A percentile compares a stretch with the other conserved stretches of the same genome.
These are phyloP conservation scores for Nothoprocta pentlandii DNA, from an alignment of 2,113 vertebrate species.

Conservation along the genomic window DNA sequence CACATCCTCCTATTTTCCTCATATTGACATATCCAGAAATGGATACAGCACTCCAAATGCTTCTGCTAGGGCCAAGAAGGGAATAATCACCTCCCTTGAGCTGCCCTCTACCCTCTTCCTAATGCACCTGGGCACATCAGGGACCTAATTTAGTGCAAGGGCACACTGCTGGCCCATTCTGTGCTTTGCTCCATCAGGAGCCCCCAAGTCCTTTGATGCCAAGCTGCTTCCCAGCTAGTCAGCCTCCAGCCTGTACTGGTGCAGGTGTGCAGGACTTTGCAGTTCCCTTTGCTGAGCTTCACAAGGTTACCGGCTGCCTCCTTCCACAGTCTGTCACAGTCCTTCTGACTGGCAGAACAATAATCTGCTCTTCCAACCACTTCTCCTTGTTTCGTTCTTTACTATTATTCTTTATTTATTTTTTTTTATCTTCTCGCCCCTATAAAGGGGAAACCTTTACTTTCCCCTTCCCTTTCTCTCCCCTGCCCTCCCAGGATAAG, in stretches of 20 bases:
- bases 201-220: neutral
- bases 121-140: neutral
- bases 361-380: neutral
- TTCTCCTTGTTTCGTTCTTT: neutral
- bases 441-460: too few species aligned
- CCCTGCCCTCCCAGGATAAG: neutral
- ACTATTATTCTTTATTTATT: too few species aligned
- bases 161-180: neutral
- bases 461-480: neutral
- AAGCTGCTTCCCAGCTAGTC: neutral
- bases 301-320: neutral
- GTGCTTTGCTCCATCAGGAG: neutral
- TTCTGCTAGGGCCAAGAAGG: neutral
- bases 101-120: neutral
- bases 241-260: neutral
- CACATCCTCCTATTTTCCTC: neutral
- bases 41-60: neutral
- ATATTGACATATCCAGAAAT: neutral
- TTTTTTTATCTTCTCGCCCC: too few species aligned
- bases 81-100: rapidly evolving
- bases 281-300: neutral
- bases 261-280: neutral
- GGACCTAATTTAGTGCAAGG: neutral
- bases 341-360: neutral
- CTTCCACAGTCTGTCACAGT: neutral